Conservation (phyloP, 2,797 vertebrate species). For the Cheirogaleus major region DNA sequence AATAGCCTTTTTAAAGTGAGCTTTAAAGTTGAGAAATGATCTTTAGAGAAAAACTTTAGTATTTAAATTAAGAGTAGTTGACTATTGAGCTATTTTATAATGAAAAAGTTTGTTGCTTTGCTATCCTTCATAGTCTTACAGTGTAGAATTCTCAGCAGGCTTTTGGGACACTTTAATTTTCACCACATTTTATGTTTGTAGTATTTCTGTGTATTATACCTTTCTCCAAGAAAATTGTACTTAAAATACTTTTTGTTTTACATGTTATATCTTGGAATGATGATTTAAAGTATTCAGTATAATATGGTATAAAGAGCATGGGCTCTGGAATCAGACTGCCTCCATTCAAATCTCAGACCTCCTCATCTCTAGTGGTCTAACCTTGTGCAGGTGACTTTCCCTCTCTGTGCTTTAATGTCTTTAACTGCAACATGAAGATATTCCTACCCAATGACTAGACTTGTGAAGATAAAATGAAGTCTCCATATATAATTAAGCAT, state of each 20-base stretch:
- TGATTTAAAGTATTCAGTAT: neutral
- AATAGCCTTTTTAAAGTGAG: neutral
- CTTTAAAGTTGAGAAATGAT: conserved; percentile 9
- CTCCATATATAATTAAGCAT: neutral
- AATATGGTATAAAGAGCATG: neutral
- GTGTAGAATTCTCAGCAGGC: neutral
- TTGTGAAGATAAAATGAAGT: neutral
- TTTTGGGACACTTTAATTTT: conserved; percentile 16
- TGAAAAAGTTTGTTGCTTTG: neutral
- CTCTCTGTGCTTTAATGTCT: neutral
- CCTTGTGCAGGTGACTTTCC: neutral
- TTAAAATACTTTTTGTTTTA: neutral
- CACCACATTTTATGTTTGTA: neutral
- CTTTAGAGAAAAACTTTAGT: neutral
- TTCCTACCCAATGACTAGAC: neutral
- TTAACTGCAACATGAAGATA: neutral
- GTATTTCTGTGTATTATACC: neutral
- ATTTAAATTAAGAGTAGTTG: neutral
- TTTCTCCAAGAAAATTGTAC: neutral
- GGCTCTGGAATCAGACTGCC: neutral
- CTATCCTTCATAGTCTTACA: neutral
- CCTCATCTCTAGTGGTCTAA: neutral
- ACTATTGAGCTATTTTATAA: neutral
- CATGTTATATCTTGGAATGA: neutral
- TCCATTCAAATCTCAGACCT: neutral